Conservation (phyloP, 1,140 invertebrate species). For the Apolygus lucorum region DNA sequence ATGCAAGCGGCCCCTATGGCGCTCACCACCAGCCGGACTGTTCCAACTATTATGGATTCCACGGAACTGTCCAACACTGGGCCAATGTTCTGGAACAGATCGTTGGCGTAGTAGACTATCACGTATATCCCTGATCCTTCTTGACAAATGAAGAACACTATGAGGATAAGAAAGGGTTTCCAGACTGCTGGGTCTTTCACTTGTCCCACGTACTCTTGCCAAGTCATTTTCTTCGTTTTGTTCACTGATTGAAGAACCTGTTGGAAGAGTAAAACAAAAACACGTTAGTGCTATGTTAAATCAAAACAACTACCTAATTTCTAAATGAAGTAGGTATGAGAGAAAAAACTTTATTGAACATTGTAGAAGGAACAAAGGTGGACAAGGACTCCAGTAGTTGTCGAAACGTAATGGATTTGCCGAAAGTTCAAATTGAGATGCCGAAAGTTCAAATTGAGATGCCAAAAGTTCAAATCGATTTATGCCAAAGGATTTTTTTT, state of each 20-base stretch:
- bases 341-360: too few relatives aligned
- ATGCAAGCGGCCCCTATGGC: constrained; percentile 57
- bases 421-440: too few relatives aligned
- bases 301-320: too few relatives aligned
- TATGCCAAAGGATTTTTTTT: too few relatives aligned
- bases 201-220: constrained; percentile 22
- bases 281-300: constrained; percentile 34
- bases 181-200: constrained; percentile 42
- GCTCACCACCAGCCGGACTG: constrained; percentile 50
- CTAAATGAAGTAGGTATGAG: too few relatives aligned
- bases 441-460: too few relatives aligned
- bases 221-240: constrained; percentile 6
- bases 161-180: constrained; percentile 55
- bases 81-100: constrained; percentile 56
- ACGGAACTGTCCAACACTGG: constrained; percentile 56
- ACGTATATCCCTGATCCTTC: constrained; percentile 64
- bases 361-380: too few relatives aligned
- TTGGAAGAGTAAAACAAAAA: neutral
- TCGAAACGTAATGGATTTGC: too few relatives aligned
- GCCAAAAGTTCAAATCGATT: too few relatives aligned
- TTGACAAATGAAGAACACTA: constrained; percentile 58
- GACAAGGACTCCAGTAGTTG: too few relatives aligned
- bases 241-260: constrained; percentile 7
- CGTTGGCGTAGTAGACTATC: constrained; percentile 65
- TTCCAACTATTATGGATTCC: constrained; percentile 64